Conservation (phyloP, 2,797 vertebrate genomes). For the Hyperoplus immaculatus region DNA sequence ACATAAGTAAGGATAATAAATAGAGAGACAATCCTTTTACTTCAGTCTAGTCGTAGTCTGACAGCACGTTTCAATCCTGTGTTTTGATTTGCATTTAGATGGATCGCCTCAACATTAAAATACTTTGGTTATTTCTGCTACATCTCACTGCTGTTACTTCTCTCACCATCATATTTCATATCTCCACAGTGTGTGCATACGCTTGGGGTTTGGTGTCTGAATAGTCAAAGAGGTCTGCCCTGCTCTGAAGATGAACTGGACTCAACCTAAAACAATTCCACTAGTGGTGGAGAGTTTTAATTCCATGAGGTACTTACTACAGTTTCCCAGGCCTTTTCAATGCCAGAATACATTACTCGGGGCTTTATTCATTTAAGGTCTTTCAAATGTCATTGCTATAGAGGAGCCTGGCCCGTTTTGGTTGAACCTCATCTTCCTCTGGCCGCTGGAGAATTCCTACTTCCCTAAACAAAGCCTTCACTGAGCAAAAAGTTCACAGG, state of each 20-base stretch:
- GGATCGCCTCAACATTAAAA: background rate
- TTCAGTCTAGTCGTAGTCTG: too few relatives aligned
- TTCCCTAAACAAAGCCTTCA: constrained; percentile 9
- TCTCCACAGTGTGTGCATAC: too few relatives aligned
- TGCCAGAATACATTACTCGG: constrained; percentile 1
- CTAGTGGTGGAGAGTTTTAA: constrained; percentile 20
- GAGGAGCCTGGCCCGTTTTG: constrained; percentile 17
- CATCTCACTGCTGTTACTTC: background rate
- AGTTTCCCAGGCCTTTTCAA: constrained; percentile 19
- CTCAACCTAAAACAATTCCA: constrained; percentile 27
- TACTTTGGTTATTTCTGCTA: background rate
- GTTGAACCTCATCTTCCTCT: constrained; percentile 22
- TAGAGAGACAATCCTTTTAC: too few relatives aligned
- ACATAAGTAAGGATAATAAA: too few relatives aligned
- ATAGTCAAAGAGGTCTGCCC: background rate
- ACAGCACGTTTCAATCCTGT: too few relatives aligned
- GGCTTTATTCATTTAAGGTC: constrained; percentile 19
- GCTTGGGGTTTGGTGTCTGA: background rate
- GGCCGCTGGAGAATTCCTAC: background rate
- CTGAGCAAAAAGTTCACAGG: constrained; percentile 45
- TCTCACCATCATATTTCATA: background rate
- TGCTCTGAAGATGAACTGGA: constrained; percentile 19
- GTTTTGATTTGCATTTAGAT: background rate
- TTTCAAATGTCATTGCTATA: constrained; percentile 38
- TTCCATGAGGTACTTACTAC: constrained; percentile 6